phyloP scores from a whole-genome alignment of 1,140 invertebrate genomes.

The Macrotrachela quadricornifera region DNA sequence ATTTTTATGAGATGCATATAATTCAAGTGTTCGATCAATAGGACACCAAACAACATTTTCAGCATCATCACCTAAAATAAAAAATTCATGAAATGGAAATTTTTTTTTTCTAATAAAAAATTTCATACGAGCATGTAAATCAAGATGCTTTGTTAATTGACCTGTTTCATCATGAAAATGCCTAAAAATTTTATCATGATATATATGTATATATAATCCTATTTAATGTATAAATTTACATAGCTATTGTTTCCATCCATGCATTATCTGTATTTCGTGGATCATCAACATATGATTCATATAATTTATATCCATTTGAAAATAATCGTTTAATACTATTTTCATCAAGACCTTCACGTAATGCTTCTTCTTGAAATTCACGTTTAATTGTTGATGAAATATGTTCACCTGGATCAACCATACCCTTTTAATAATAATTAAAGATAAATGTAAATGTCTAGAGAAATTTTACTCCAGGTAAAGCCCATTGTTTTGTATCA shows the following conservation, averaged over 20 bases:
- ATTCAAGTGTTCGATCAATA: slow-evolving; percentile 1
- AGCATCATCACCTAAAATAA: slow-evolving; percentile 2
- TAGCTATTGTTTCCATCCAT: slow-evolving; percentile 26
- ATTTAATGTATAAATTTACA: not conserved
- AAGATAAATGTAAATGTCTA: not conserved
- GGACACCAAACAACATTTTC: slow-evolving; percentile 6
- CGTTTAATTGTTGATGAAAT: slow-evolving; percentile 48
- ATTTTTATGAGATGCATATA: slow-evolving; percentile 8
- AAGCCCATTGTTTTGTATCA: slow-evolving; percentile 64
- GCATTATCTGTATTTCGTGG: slow-evolving; percentile 29
- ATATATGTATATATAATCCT: no score
- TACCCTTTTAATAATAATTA: slow-evolving; percentile 40
- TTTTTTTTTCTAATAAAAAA: not conserved
- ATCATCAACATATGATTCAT: slow-evolving; percentile 25
- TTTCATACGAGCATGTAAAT: not conserved
- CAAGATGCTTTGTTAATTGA: not conserved
- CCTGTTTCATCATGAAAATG: slow-evolving; percentile 9
- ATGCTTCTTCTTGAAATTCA: slow-evolving; percentile 73
- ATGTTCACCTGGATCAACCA: slow-evolving; percentile 68
- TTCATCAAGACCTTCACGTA: slow-evolving; percentile 42
- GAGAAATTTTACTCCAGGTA: slow-evolving; percentile 49
- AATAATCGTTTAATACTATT: slow-evolving; percentile 4
- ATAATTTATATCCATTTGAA: slow-evolving; percentile 6
- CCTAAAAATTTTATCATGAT: no score
- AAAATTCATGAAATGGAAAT: not conserved